Base-by-base conservation (phyloP, 2,113 vertebrate genomes). In the Heterocephalus glaber region DNA sequence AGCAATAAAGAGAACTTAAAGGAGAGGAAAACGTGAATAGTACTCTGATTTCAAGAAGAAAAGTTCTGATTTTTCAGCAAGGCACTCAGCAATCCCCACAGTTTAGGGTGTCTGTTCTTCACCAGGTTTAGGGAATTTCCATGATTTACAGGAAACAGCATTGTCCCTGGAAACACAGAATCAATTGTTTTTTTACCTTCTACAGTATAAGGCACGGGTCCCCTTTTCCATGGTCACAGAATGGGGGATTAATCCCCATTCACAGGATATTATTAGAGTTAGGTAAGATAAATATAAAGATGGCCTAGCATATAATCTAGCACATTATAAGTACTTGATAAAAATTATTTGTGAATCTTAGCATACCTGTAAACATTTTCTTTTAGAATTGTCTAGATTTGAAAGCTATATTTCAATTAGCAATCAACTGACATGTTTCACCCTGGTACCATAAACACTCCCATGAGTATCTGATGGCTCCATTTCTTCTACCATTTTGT, bases 321-420 rank as follows among this genome's bases (percentile, higher is more conserved):
- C 17, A 77, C 24, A 89, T 20, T 68, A 26, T n/a, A 80, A 77
- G 13, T 77, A 70, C 54, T 86, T 35, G 83, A 35, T 77, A 72
- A 92, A 76, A 87, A 49, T 54, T 70, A 7, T 13, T n/a, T 87
- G 30, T 88, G 30, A 70, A 41, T 89, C n/a, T 58, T 72, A 84
- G 26, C 7, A 8, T 80, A 68, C 41, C 60, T 49, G 5, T 72
- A 47, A 87, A 49, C 33, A 77, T 65, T 1, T 84, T 76, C 82
- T 95, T 74, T 79, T 58, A 84, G 54, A 91, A 76, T 17, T 86
- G 61, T n/a, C 28, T 76, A 52, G 2, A 81, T 54, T 90, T 92
- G n/a, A 70, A 35, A 33, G 54, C 28, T 96, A 10, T 90, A 38
- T 68, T 61, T 86, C n/a, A 56, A 68, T 68, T 56, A 66, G 41